Percentiles rank a stretch among this genome's conserved stretches.
phyloP scores from a whole-genome alignment of 2,113 vertebrate species.

The Chloroceryle aenea region DNA sequence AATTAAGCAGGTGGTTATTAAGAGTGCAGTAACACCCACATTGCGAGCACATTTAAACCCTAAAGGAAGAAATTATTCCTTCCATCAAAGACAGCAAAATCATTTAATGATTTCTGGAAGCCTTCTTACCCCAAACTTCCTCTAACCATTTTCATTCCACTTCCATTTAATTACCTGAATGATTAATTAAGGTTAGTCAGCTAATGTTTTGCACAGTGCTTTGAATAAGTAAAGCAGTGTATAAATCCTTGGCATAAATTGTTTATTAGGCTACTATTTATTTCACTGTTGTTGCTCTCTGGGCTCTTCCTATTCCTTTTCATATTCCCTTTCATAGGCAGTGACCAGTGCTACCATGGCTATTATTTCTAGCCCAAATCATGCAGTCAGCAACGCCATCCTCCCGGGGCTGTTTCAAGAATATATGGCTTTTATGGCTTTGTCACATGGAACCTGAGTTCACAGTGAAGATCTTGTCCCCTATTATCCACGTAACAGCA shows the following conservation, averaged over 20 bases:
- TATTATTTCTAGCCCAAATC: neutral
- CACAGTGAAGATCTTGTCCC: neutral
- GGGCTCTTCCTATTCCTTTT: neutral
- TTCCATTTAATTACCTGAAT: slow-evolving; percentile 44
- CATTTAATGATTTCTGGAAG: slow-evolving; percentile 38
- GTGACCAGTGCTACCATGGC: neutral
- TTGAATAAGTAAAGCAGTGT: neutral
- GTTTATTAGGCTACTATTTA: neutral
- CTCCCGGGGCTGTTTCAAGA: neutral
- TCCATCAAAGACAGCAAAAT: slow-evolving; percentile 33
- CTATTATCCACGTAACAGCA: neutral
- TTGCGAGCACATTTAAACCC: neutral
- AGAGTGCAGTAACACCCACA: slow-evolving; percentile 26
- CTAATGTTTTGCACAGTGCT: neutral
- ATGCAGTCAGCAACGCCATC: neutral
- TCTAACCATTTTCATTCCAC: slow-evolving; percentile 23
- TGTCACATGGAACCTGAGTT: neutral
- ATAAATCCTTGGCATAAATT: neutral
- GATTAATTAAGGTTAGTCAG: slow-evolving; percentile 47
- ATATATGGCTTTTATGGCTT: neutral
- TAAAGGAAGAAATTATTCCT: slow-evolving; percentile 51
- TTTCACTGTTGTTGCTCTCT: neutral
- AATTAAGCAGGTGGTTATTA: slow-evolving; percentile 52
- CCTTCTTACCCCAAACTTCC: slow-evolving; percentile 23
- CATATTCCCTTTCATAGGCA: neutral